Evolutionary conservation across 1,140 invertebrate genomes (phyloP).

Genomic region (Microplitis mediator): DNA sequence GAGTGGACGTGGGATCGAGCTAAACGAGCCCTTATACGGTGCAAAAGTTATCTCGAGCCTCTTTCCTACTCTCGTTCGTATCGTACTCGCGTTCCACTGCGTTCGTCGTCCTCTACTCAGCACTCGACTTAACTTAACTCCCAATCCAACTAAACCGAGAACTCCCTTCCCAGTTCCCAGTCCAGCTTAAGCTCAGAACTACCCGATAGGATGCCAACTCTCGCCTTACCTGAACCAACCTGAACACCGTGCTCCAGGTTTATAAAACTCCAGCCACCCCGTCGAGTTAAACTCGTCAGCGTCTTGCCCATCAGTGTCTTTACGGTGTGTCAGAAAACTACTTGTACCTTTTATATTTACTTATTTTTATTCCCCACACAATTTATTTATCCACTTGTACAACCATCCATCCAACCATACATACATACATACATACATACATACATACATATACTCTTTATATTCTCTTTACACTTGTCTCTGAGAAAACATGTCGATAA

Average conservation of each 20-base stretch:
- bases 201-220: too few relatives aligned
- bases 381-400: too few relatives aligned
- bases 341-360: background rate
- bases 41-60: slow-evolving; percentile 34
- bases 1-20: slow-evolving; percentile 16
- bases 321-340: slow-evolving; percentile 9
- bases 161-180: too few relatives aligned
- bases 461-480: too few relatives aligned
- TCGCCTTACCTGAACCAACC: background rate
- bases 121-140: background rate
- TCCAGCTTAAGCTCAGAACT: too few relatives aligned
- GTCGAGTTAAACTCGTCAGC: background rate
- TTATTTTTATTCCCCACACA: background rate
- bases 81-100: slow-evolving; percentile 24
- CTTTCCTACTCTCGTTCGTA: slow-evolving; percentile 13
- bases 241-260: background rate
- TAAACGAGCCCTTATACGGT: slow-evolving; percentile 45
- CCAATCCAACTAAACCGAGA: too few relatives aligned
- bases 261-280: background rate
- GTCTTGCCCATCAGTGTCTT: background rate
- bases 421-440: too few relatives aligned
- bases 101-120: slow-evolving; percentile 11
- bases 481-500: too few relatives aligned
- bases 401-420: too few relatives aligned
- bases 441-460: too few relatives aligned